phyloP scores from a whole-genome alignment of 2,797 vertebrate species.

The Mycteria americana region DNA sequence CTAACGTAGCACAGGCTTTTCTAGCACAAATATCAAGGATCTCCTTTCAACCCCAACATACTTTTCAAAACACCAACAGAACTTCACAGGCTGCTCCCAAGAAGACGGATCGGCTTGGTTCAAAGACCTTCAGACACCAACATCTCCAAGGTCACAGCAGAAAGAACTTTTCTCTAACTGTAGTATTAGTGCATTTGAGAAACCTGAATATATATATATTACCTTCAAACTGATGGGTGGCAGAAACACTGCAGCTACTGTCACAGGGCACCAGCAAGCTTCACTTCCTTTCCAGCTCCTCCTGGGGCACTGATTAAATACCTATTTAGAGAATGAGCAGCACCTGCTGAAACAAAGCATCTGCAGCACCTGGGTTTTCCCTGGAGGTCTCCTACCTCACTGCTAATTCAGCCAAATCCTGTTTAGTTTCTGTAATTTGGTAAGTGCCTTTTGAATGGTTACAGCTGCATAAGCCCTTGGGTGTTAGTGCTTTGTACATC shows the following conservation, averaged over 20 bases:
- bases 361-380: conserved; percentile 32
- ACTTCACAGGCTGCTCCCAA: not conserved
- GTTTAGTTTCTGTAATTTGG: not conserved
- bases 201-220: fast-evolving
- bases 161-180: not conserved
- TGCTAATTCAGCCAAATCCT: conserved; percentile 16
- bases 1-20: not conserved
- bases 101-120: not conserved
- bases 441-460: conserved; percentile 13
- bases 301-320: not conserved
- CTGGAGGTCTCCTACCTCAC: conserved; percentile 5
- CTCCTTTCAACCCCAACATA: not conserved
- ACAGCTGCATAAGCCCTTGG: conserved; percentile 22
- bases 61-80: not conserved
- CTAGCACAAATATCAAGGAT: not conserved
- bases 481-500: not conserved
- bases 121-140: not conserved
- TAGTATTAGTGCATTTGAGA: fast-evolving
- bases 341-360: not conserved
- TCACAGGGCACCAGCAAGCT: fast-evolving
- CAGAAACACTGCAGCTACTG: not conserved
- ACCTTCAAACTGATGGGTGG: fast-evolving
- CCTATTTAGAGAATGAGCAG: not conserved
- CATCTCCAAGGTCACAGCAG: not conserved
- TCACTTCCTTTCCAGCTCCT: fast-evolving